Conservation (phyloP, 2,113 vertebrate genomes). For the Sorex fumeus region DNA sequence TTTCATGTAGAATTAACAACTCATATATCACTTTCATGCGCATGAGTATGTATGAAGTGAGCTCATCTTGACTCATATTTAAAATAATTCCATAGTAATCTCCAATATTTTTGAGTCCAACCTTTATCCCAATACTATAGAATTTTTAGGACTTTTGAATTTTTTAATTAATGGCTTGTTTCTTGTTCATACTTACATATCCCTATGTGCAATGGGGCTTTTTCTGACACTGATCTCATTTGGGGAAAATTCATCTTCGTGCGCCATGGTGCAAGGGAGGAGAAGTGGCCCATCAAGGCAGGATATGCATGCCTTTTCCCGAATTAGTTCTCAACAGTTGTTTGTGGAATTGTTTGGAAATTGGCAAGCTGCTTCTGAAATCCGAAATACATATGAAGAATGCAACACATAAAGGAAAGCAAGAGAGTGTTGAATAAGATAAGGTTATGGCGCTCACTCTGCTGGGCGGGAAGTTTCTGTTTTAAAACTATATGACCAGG, state of each 20-base stretch:
- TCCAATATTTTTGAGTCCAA: background rate
- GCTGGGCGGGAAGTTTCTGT: background rate
- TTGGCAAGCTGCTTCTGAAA: conserved; percentile 1
- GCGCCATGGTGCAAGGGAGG: background rate
- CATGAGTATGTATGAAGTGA: conserved; percentile 1
- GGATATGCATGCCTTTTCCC: background rate
- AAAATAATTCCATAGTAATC: conserved; percentile 48
- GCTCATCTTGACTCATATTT: conserved; percentile 42
- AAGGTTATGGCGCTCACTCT: background rate
- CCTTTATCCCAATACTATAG: background rate
- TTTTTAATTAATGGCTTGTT: conserved; percentile 10
- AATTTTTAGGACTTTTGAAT: background rate
- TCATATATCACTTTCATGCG: conserved; percentile 38
- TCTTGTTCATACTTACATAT: background rate
- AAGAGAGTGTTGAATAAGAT: background rate
- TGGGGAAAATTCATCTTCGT: background rate
- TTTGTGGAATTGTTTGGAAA: background rate
- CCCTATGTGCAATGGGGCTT: background rate
- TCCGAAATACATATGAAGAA: conserved; percentile 1
- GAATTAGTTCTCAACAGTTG: background rate
- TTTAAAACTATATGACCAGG: background rate
- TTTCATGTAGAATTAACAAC: conserved; percentile 41
- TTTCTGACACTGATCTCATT: background rate
- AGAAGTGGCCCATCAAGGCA: background rate
- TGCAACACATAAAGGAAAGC: background rate